phyloP scores from a whole-genome alignment of 2,113 vertebrate species.

The Tyto alba region DNA sequence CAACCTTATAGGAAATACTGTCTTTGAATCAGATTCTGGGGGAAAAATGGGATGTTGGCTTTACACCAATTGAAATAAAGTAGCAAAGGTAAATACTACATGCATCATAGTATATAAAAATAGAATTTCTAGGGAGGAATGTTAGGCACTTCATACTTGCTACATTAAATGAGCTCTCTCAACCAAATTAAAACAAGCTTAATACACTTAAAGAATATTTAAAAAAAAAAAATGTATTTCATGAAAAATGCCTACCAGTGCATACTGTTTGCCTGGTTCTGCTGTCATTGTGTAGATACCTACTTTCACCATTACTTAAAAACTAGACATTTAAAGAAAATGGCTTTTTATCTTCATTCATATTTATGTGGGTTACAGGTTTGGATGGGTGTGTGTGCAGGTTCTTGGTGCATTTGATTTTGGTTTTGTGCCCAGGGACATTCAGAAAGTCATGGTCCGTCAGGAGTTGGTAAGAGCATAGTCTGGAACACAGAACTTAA shows the following conservation, averaged over 20 bases:
- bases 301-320: neutral
- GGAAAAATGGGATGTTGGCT: neutral
- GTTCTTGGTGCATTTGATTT: neutral
- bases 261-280: neutral
- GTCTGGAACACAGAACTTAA: neutral
- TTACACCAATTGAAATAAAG: neutral
- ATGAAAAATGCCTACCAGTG: neutral
- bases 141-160: neutral
- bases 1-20: neutral
- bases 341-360: neutral
- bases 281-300: neutral
- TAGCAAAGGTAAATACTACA: neutral
- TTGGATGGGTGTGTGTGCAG: neutral
- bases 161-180: neutral
- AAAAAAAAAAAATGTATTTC: neutral
- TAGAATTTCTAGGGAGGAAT: neutral
- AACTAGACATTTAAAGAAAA: neutral
- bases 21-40: neutral
- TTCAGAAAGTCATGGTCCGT: rapidly evolving
- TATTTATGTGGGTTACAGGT: neutral
- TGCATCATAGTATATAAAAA: neutral
- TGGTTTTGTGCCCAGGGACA: neutral
- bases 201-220: neutral
- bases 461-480: neutral
- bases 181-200: neutral